A percentile compares a stretch with the other conserved stretches of the same genome.
phyloP scores from a whole-genome alignment of 2,113 vertebrate species.

The Malaclemys terrapin region DNA sequence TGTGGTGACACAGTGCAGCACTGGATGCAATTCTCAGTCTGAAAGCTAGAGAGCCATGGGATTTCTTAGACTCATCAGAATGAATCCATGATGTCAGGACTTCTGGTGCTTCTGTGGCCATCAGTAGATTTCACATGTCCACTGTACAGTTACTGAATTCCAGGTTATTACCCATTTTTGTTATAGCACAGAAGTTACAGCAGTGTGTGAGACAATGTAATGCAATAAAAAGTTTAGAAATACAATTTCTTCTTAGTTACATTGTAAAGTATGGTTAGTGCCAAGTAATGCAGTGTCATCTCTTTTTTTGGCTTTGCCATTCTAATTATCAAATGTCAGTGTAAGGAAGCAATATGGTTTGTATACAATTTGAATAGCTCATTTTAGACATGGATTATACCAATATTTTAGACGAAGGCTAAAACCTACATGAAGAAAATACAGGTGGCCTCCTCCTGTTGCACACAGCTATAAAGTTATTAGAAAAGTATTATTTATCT shows the following conservation, averaged over 20 bases:
- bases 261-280: background rate
- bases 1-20: background rate
- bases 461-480: background rate
- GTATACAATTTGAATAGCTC: background rate
- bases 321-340: background rate
- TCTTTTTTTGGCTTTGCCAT: background rate
- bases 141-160: background rate
- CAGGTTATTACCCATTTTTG: background rate
- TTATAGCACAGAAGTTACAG: background rate
- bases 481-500: background rate
- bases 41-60: background rate
- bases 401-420: background rate
- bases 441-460: background rate
- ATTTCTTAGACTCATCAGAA: background rate
- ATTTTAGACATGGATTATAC: background rate
- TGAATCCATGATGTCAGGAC: background rate
- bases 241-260: background rate
- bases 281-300: background rate
- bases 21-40: background rate
- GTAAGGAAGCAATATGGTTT: background rate
- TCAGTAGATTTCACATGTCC: background rate
- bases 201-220: background rate
- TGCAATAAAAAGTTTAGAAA: background rate
- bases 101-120: background rate
- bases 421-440: background rate